Conservation (phyloP, 2,888 invertebrate genomes). For the Chloroclystis v-ata region DNA sequence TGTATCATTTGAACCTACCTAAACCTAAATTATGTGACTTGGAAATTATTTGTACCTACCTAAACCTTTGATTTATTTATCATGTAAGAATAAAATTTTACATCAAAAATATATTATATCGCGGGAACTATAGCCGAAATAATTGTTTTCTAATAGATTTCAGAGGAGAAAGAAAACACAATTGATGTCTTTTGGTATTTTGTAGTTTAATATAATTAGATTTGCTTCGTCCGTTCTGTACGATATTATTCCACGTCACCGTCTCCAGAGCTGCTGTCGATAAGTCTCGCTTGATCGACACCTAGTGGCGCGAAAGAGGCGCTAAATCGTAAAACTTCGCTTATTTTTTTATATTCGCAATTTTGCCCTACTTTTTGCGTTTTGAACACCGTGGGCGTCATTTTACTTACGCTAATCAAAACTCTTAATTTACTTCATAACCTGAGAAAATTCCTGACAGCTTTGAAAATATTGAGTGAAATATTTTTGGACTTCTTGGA, state of each 20-base stretch:
- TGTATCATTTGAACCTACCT: too few relatives aligned
- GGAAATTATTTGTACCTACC: too few relatives aligned
- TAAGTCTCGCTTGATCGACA: conserved; percentile 38
- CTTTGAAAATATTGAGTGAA: not conserved
- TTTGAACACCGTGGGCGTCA: not conserved
- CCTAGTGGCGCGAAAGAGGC: conserved; percentile 30
- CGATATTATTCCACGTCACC: not conserved
- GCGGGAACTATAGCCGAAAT: too few relatives aligned
- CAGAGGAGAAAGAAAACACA: too few relatives aligned
- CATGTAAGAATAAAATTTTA: too few relatives aligned
- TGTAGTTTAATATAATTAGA: too few relatives aligned
- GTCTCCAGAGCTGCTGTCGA: conserved; percentile 20
- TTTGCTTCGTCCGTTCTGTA: not conserved
- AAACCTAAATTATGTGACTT: too few relatives aligned
- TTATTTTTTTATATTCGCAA: conserved; percentile 23
- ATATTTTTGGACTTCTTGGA: not conserved
- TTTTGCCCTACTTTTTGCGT: conserved; percentile 15
- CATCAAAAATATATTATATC: too few relatives aligned
- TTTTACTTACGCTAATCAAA: conserved; percentile 1
- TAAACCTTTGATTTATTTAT: too few relatives aligned
- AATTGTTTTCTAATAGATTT: too few relatives aligned
- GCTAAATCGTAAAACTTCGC: conserved; percentile 19
- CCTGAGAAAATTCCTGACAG: not conserved
- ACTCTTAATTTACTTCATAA: not conserved
- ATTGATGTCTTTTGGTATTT: too few relatives aligned